Evolutionary conservation across 2,888 invertebrate species (phyloP), one percentile per base, ranked within the genome.

Genomic region (Cantharis rustica): DNA sequence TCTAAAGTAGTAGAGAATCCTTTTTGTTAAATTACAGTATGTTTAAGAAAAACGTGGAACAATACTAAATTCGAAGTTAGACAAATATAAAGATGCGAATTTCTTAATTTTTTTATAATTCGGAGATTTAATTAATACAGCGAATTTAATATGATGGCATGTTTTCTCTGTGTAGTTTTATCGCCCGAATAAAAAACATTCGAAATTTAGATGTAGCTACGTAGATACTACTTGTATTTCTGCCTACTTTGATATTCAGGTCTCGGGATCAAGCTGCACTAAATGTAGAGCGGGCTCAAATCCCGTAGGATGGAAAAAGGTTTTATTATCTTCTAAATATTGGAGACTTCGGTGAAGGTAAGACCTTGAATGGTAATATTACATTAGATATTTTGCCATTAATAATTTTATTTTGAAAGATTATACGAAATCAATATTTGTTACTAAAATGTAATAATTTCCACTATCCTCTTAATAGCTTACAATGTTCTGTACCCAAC

Each of bases 261-360:
- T 81, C 83, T 81, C 80, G 82, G 78, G 76, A 74, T 75, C 77
- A 76, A 77, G 79, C 80, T 81, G 79, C 81, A 82, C 81, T 82
- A 81, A 83, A 81, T 80, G 82, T 79, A 77, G 79, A 81, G 80
- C 75, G 76, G 78, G 75, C 78, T 77, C 78, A 80, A 82, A 83
- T 84, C 84, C 83, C 81, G 77, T 78, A 82, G 81, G 81, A 82
- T 82, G 79, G 76, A 79, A 79, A 76, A 80, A 79, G 81, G 80
- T 82, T 82, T 83, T 84, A 84, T 84, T 84, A 82, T 84, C 82
- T 82, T 82, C 83, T 83, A 84, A 84, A 84, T 84, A 84, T 84
- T 82, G 83, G 81, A 81, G 83, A 82, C 78, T 81, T 82, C 72
- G 47, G 47, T n/a, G 47, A 47, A n/a, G 47, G 47, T 47, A 47